A percentile compares a stretch with the other conserved stretches of the same genome.
phyloP scores from a whole-genome alignment of 2,113 vertebrate species.

The Sinocyclocheilus maitianheensis region DNA sequence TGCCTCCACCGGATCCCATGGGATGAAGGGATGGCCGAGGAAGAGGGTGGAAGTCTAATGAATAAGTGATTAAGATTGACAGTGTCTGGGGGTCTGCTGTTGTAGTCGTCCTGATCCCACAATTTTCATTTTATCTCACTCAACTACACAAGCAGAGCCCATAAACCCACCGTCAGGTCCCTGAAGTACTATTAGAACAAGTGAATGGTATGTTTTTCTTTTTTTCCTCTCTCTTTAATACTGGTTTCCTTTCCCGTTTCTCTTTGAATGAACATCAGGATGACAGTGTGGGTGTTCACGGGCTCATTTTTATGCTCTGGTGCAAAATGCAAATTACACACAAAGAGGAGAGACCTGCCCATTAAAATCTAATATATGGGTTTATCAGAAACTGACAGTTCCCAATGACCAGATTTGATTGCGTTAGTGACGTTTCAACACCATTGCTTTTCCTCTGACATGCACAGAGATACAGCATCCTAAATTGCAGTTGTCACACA shows the following conservation, averaged over 20 bases:
- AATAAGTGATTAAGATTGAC: slow-evolving; percentile 80
- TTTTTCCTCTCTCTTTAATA: slow-evolving; percentile 4
- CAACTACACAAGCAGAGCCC: not conserved
- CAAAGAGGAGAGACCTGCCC: slow-evolving; percentile 4
- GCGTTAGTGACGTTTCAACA: not conserved
- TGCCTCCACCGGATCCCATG: slow-evolving; percentile 39
- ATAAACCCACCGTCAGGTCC: not conserved
- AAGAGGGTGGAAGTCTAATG: slow-evolving; percentile 70
- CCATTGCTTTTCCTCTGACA: not conserved
- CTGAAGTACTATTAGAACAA: slow-evolving; percentile 17
- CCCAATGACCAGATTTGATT: not conserved
- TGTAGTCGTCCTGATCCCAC: slow-evolving; percentile 17
- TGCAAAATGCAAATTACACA: slow-evolving; percentile 13
- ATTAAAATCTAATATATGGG: not conserved
- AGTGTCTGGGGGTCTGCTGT: slow-evolving; percentile 40
- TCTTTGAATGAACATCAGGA: slow-evolving; percentile 18
- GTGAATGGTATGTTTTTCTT: not conserved
- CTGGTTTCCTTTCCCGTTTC: not conserved
- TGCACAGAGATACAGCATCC: not conserved
- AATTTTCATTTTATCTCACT: not conserved
- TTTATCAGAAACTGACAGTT: slow-evolving; percentile 5
- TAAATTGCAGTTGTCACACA: not conserved
- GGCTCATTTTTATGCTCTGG: slow-evolving; percentile 6
- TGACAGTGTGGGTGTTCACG: slow-evolving; percentile 4
- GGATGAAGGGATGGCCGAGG: slow-evolving; percentile 59